phyloP scores from a whole-genome alignment of 1,140 invertebrate genomes.

The Cherax destructor region DNA sequence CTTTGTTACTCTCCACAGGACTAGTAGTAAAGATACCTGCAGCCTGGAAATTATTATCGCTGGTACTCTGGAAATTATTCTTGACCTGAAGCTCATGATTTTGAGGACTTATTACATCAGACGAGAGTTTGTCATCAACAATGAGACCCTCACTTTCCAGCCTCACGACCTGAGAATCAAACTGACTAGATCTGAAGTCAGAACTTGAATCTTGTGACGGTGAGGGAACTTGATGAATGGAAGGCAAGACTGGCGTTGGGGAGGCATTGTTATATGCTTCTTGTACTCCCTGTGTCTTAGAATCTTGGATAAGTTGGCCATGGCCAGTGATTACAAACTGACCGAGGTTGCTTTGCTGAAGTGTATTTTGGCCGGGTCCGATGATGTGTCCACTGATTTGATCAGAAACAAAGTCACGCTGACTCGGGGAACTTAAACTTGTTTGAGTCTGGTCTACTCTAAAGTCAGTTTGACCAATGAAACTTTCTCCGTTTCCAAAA shows the following conservation, averaged over 20 bases:
- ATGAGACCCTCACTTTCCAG: not conserved
- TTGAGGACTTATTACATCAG: not conserved
- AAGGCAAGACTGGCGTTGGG: not conserved
- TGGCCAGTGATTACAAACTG: not conserved
- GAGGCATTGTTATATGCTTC: not conserved
- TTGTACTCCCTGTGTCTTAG: not conserved
- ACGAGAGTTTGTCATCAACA: constrained; percentile 8
- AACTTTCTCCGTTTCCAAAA: too few relatives aligned
- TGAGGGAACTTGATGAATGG: too few relatives aligned
- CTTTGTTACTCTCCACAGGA: not conserved
- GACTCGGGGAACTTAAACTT: not conserved
- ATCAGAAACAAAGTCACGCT: not conserved
- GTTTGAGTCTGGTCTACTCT: not conserved
- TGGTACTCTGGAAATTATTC: not conserved
- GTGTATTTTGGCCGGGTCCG: not conserved
- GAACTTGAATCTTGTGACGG: not conserved
- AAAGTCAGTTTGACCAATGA: not conserved
- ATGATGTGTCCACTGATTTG: not conserved
- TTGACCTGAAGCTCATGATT: not conserved
- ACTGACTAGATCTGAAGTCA: not conserved
- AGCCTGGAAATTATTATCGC: too few relatives aligned
- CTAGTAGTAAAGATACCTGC: not conserved
- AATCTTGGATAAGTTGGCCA: constrained; percentile 7
- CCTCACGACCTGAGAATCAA: not conserved
- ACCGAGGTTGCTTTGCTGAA: not conserved